Conservation (phyloP, 2,113 vertebrate genomes). For the Phaethon lepturus region DNA sequence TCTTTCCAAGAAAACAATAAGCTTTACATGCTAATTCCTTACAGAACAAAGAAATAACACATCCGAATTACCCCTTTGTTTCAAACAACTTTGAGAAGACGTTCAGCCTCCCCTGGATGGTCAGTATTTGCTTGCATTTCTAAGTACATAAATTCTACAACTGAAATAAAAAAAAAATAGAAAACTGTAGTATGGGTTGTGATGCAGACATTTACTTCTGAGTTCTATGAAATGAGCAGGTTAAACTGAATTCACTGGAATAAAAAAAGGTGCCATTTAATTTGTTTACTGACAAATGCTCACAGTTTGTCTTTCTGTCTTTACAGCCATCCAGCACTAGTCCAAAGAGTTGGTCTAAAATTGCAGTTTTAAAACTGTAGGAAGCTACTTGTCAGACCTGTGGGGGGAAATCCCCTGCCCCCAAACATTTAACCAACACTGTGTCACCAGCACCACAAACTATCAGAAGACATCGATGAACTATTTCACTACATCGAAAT, state of each 20-base stretch:
- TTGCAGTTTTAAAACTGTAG: neutral
- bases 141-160: neutral
- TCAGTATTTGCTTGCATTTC: neutral
- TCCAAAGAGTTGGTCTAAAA: neutral
- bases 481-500: neutral
- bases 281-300: neutral
- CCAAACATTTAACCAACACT: neutral
- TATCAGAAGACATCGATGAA: neutral
- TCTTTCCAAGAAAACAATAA: neutral
- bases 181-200: neutral
- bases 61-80: neutral
- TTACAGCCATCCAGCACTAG: neutral
- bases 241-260: neutral
- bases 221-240: neutral
- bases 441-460: neutral
- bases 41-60: neutral
- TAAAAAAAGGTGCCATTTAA: neutral
- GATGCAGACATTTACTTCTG: neutral
- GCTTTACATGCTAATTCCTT: neutral
- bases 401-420: rapidly evolving
- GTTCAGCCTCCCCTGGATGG: neutral
- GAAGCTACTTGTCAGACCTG: neutral
- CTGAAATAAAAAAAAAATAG: neutral
- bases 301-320: neutral
- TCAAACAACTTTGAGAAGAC: neutral